Percentiles rank a stretch among this genome's conserved stretches.
Conservation (phyloP, 2,888 invertebrate species). For the Tillus elongatus region DNA sequence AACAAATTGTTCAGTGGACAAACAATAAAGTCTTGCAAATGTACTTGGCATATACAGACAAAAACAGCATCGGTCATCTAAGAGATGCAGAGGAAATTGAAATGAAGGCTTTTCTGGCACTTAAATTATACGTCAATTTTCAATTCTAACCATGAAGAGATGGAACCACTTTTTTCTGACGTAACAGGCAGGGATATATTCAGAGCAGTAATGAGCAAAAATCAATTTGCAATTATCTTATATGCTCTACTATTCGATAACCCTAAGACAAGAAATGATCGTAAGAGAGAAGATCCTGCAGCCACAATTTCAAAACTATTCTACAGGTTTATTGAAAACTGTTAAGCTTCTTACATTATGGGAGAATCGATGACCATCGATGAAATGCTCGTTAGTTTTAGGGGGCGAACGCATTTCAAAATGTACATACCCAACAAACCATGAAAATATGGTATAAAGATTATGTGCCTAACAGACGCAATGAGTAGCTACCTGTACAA, state of each 20-base stretch:
- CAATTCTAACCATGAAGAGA: constrained; percentile 13
- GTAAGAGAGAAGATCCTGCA: constrained; percentile 15
- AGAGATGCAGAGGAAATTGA: too few relatives aligned
- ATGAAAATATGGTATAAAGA: constrained; percentile 24
- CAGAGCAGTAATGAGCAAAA: constrained; percentile 7
- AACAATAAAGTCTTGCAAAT: too few relatives aligned
- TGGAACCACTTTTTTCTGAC: constrained; percentile 10
- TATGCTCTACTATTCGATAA: constrained; percentile 18
- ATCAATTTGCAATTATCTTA: constrained; percentile 12
- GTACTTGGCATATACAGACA: too few relatives aligned
- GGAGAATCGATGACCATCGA: constrained; percentile 23
- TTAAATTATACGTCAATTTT: constrained; percentile 8
- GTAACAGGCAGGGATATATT: constrained; percentile 13
- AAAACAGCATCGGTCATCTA: too few relatives aligned
- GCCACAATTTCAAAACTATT: constrained; percentile 22
- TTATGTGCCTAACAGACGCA: constrained; percentile 22
- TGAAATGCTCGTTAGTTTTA: constrained; percentile 23
- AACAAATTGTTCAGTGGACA: too few relatives aligned
- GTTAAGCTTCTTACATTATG: constrained; percentile 17
- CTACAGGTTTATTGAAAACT: constrained; percentile 21
- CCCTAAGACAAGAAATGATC: constrained; percentile 16
- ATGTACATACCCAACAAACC: constrained; percentile 24
- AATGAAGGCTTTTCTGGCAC: constrained; percentile 8
- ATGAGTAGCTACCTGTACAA: constrained; percentile 23
- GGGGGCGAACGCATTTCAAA: constrained; percentile 16